phyloP scores from a whole-genome alignment of 2,888 invertebrate genomes.

The Napeogenes inachia region DNA sequence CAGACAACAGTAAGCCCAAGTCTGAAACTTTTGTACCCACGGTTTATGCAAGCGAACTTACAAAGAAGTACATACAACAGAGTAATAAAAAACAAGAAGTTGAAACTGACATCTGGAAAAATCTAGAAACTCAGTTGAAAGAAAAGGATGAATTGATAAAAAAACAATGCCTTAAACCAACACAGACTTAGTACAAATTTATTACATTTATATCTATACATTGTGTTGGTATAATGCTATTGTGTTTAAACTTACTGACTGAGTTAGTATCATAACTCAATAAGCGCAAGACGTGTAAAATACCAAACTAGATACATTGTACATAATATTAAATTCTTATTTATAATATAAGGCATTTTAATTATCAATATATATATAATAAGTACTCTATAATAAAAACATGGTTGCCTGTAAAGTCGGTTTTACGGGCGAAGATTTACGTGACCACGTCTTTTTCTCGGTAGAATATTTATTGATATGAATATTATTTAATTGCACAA shows the following conservation, averaged over 20 bases:
- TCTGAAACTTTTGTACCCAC: constrained; percentile 26
- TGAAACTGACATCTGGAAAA: constrained; percentile 28
- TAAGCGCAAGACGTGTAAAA: constrained; percentile 24
- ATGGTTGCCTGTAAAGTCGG: no score
- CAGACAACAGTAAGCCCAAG: constrained; percentile 11
- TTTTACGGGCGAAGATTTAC: no score
- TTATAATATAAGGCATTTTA: background rate
- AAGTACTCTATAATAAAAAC: background rate
- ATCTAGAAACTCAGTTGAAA: constrained; percentile 27
- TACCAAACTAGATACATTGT: background rate
- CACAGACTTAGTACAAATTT: no score
- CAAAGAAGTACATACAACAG: constrained; percentile 26
- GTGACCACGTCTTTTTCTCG: no score
- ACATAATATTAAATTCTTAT: background rate
- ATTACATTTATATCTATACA: no score
- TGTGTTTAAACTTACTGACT: background rate
- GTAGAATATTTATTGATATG: no score
- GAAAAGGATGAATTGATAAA: constrained; percentile 28
- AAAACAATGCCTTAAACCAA: constrained; percentile 8
- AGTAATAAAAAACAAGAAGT: constrained; percentile 14
- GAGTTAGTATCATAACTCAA: constrained; percentile 1
- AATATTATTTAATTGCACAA: no score
- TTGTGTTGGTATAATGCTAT: no score
- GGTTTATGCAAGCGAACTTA: constrained; percentile 29
- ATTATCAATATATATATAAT: constrained; percentile 3